Conservation (phyloP, 2,797 vertebrate genomes). For the Chiroxiphia lanceolata region DNA sequence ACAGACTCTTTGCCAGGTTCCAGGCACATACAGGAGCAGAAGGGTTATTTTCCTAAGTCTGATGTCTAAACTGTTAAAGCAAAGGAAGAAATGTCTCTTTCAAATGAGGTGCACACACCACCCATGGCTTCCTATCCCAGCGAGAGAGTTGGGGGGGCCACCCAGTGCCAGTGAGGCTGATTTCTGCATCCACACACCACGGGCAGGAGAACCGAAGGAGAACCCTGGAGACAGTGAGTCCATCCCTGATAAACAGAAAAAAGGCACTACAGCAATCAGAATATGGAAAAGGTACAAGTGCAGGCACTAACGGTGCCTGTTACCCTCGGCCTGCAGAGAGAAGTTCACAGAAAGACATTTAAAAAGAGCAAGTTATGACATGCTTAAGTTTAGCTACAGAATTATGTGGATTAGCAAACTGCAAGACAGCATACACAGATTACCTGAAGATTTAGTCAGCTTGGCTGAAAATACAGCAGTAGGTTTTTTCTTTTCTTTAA, state of each 20-base stretch:
- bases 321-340: background rate
- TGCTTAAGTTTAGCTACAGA: conserved; percentile 53
- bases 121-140: background rate
- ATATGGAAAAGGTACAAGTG: background rate
- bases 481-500: conserved; percentile 71
- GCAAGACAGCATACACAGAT: conserved; percentile 67
- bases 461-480: conserved; percentile 74
- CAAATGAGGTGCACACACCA: background rate
- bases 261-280: conserved; percentile 12
- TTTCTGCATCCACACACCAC: background rate
- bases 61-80: background rate
- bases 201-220: background rate
- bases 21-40: background rate
- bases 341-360: background rate
- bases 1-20: background rate
- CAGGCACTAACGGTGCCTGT: background rate
- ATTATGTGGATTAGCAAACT: conserved; percentile 45
- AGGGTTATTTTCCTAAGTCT: background rate
- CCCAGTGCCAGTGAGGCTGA: background rate
- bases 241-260: conserved; percentile 1
- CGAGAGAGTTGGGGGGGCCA: background rate
- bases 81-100: background rate
- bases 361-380: background rate
- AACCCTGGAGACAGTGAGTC: background rate
- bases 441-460: conserved; percentile 83